Conservation (phyloP, 2,113 vertebrate species). For the Leptocoma aspasia region DNA sequence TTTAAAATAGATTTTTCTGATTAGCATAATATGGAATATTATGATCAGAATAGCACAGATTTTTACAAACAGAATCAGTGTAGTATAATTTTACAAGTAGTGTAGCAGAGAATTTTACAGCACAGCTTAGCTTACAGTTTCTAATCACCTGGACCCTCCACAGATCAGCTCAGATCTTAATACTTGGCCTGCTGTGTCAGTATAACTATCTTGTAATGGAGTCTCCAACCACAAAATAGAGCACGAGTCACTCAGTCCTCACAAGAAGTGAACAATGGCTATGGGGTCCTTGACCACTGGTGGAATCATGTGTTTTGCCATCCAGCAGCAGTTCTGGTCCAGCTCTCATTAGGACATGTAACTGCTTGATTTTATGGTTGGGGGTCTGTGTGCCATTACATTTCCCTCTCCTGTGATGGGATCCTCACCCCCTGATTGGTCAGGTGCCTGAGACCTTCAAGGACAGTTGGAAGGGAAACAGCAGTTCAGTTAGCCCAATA, state of each 20-base stretch:
- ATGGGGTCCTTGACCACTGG: fast-evolving
- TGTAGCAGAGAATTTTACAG: neutral
- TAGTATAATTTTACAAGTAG: neutral
- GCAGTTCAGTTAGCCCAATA: neutral
- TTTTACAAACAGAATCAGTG: neutral
- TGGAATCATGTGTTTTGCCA: neutral
- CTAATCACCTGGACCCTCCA: neutral
- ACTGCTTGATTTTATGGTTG: neutral
- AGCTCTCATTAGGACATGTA: neutral
- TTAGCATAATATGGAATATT: neutral
- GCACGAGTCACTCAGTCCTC: neutral
- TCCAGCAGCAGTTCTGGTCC: neutral
- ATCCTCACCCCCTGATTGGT: neutral
- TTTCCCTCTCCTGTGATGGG: neutral
- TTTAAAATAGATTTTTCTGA: neutral
- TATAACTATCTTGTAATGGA: neutral
- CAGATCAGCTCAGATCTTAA: neutral
- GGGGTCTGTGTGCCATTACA: neutral
- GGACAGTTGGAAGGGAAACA: neutral
- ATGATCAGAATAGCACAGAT: neutral
- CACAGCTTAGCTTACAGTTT: neutral
- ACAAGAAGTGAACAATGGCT: fast-evolving
- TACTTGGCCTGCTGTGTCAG: neutral
- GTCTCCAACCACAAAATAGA: neutral
- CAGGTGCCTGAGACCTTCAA: neutral